A percentile compares a stretch with the other conserved stretches of the same genome.
Evolutionary conservation across 2,113 vertebrate genomes (phyloP).

Genomic region (sheep (Ovis aries)): DNA sequence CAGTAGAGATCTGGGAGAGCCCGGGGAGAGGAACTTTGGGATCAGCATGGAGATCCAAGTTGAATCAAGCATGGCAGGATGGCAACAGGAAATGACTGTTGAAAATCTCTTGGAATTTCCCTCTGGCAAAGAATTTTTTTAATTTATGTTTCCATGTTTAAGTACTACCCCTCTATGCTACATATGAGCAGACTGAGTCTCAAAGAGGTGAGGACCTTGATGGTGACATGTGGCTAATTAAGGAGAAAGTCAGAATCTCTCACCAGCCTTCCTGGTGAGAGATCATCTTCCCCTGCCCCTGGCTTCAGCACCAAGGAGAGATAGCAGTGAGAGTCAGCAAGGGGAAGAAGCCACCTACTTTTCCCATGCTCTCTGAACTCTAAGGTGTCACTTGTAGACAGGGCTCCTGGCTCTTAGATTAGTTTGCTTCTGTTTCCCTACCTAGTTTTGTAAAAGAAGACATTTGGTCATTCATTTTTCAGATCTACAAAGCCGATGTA

Average conservation of each 20-base stretch:
- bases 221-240: neutral
- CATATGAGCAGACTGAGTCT: neutral
- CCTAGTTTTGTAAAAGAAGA: constrained; percentile 57
- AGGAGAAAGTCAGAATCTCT: neutral
- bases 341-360: fast-evolving
- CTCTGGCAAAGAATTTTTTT: neutral
- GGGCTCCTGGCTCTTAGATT: neutral
- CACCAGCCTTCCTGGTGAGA: no score
- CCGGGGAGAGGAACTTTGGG: fast-evolving
- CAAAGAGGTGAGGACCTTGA: neutral
- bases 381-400: neutral
- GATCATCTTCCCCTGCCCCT: no score
- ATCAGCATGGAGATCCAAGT: no score
- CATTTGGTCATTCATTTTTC: constrained; percentile 76
- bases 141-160: neutral
- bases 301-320: neutral
- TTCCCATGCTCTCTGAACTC: neutral
- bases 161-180: neutral
- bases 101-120: neutral
- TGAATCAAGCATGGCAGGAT: neutral
- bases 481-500: constrained; percentile 58
- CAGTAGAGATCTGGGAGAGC: fast-evolving
- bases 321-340: neutral
- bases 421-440: neutral
- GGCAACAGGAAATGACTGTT: neutral